phyloP scores from a whole-genome alignment of 2,113 vertebrate species.

The Sinosuthora webbiana region DNA sequence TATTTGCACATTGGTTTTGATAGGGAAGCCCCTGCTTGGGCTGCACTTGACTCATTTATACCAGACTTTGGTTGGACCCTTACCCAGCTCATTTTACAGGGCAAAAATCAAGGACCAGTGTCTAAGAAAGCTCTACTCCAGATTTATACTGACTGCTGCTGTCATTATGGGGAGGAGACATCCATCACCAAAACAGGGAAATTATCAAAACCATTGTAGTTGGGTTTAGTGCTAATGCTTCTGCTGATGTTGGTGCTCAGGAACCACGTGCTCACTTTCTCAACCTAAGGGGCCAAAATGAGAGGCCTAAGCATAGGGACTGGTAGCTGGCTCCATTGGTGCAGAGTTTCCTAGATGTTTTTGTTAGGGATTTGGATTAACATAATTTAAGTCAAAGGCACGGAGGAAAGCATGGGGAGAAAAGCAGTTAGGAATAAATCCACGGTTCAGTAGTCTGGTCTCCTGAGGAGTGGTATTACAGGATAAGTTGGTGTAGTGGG shows the following conservation, averaged over 20 bases:
- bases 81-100: background rate
- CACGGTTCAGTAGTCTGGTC: accelerated
- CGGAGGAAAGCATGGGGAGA: background rate
- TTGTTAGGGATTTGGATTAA: background rate
- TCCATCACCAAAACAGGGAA: background rate
- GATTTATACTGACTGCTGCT: background rate
- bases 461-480: background rate
- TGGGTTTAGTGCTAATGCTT: background rate
- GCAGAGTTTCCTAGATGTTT: background rate
- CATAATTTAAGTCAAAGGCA: background rate
- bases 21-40: background rate
- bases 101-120: background rate
- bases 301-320: background rate
- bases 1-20: background rate
- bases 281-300: background rate
- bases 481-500: background rate
- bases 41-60: background rate
- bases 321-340: background rate
- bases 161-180: background rate
- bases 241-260: background rate
- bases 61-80: background rate
- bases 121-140: background rate
- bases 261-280: accelerated
- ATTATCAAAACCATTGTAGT: background rate
- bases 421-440: background rate